Conservation (phyloP, 2,888 invertebrate genomes). For the Drymonia ruficornis region DNA sequence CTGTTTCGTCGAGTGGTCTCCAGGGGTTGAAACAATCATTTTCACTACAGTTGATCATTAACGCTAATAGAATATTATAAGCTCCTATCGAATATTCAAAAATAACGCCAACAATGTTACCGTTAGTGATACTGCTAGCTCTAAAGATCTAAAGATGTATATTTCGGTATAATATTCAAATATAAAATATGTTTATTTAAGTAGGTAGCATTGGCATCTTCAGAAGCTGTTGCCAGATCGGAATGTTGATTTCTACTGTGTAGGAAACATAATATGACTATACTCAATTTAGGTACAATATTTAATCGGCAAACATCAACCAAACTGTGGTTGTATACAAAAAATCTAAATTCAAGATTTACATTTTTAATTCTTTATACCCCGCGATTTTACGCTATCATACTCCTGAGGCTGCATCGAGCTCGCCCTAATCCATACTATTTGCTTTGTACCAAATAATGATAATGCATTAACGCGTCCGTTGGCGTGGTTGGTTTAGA, state of each 20-base stretch:
- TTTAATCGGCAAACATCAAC: background rate
- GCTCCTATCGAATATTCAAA: background rate
- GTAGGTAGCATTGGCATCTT: slow-evolving; percentile 10
- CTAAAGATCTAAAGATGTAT: background rate
- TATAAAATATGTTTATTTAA: slow-evolving; percentile 10
- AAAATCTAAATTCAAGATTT: no score
- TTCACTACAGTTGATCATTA: slow-evolving; percentile 26
- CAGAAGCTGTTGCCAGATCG: slow-evolving; percentile 9
- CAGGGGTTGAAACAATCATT: slow-evolving; percentile 18
- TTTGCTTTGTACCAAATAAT: no score
- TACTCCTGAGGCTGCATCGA: no score
- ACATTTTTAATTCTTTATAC: no score
- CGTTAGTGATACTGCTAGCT: background rate
- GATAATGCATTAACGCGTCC: no score
- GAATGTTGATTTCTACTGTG: slow-evolving; percentile 12
- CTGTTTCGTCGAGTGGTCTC: slow-evolving; percentile 21
- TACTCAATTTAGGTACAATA: no score
- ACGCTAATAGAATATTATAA: slow-evolving; percentile 14
- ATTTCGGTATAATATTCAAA: background rate
- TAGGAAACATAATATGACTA: slow-evolving; percentile 4
- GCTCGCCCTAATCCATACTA: no score
- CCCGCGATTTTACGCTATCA: no score
- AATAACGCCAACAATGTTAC: background rate
- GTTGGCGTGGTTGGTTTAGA: no score
- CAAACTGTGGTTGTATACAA: background rate